A percentile compares a stretch with the other conserved stretches of the same genome.
These are phyloP conservation scores for Empidonax traillii DNA, from an alignment of 2,113 vertebrate species.

Conservation along the genomic window DNA sequence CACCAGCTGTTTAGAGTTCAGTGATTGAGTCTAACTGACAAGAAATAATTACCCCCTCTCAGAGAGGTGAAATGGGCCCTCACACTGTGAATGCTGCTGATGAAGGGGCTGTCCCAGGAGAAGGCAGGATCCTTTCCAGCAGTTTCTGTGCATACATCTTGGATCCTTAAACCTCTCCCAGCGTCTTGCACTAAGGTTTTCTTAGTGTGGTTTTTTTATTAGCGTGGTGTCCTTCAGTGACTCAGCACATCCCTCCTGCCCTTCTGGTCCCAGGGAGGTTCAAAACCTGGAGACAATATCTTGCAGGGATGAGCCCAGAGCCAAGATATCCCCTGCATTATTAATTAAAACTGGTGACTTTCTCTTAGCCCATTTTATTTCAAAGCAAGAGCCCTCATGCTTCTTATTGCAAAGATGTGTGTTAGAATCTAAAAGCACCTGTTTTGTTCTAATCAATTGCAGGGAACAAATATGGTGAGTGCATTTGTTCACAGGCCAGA, in stretches of 20 bases:
- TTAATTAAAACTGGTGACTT: neutral
- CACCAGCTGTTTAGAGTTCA: conserved; percentile 59
- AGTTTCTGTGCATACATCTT: neutral
- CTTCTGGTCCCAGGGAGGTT: neutral
- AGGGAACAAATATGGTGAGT: neutral
- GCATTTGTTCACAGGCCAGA: neutral
- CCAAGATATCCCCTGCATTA: neutral
- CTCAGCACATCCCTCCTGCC: neutral
- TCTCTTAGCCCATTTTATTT: neutral
- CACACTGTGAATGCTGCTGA: conserved; percentile 55
- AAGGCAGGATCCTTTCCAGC: neutral
- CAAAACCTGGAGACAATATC: neutral
- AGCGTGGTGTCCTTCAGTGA: neutral
- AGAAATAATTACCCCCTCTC: conserved; percentile 64
- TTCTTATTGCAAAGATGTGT: neutral
- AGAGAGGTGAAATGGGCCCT: conserved; percentile 46
- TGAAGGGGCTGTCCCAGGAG: conserved; percentile 22
- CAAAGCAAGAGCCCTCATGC: neutral
- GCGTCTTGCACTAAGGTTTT: neutral
- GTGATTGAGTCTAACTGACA: conserved; percentile 64
- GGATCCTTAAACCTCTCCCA: neutral
- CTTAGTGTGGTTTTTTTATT: neutral
- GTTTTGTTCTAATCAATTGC: neutral
- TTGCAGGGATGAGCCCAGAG: neutral
- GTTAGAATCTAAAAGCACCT: neutral